These are phyloP conservation scores for Deilephila elpenor DNA, from an alignment of 2,888 invertebrate genomes.

Conservation along the genomic window DNA sequence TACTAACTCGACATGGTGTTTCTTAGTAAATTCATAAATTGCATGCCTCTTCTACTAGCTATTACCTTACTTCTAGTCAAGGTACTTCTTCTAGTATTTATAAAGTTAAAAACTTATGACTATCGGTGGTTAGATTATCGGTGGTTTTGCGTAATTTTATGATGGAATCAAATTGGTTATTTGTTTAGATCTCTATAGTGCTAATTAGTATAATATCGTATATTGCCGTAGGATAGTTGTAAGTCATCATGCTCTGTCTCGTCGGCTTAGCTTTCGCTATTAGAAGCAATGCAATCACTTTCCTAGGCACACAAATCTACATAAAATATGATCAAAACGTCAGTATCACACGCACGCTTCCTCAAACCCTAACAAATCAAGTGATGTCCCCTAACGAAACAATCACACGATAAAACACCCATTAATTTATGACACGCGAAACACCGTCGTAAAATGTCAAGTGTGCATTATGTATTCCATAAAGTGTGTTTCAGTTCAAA, in stretches of 20 bases:
- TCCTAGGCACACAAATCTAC: neutral
- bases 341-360: neutral
- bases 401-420: neutral
- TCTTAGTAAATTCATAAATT: neutral
- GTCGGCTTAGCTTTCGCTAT: no score
- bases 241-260: no score
- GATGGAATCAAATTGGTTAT: no score
- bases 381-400: slow-evolving; percentile 6
- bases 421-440: slow-evolving; percentile 23
- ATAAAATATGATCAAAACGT: neutral
- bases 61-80: neutral
- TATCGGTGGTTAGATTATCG: no score
- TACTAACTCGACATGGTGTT: neutral
- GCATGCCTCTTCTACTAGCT: no score
- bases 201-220: no score
- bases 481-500: slow-evolving; percentile 72
- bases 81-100: no score
- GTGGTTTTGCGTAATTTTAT: no score
- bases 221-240: no score
- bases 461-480: slow-evolving; percentile 74
- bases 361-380: slow-evolving; percentile 28
- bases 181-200: no score
- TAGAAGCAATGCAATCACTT: no score
- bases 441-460: slow-evolving; percentile 61
- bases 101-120: no score